Base-by-base conservation (phyloP, 2,888 invertebrate genomes). In the Drosophila kanekoi region DNA sequence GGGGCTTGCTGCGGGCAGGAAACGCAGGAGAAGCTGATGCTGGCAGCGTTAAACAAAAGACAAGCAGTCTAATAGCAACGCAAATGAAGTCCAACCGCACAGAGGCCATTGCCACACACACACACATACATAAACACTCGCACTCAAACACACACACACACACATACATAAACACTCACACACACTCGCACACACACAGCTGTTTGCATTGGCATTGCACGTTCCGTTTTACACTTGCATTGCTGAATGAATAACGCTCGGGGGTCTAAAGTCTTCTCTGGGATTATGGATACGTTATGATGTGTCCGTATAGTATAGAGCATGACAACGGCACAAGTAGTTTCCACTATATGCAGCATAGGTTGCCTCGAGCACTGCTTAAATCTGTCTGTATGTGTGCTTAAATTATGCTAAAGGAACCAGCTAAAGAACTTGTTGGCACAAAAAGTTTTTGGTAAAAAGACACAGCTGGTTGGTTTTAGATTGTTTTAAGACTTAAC, bases 1-100 rank as follows among this genome's bases (percentile, higher is more conserved):
- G 14, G 13, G 28, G 28, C 8, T 28, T 8, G 14, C 11, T 32
- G 13, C 10, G 28, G 32, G 10, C 20, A 9, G 51, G 28, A 20
- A 37, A 37, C 13, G 10, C 13, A 35, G 8, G 35, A 5, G 18
- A 5, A 32, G 43, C 35, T 18, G 14, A 13, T 20, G 48, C 49
- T 49, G 59, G 44, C 51, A 49, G 51, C 54, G 58, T 59, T 80
- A 74, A 74, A 89, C 87, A 89, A 82, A 85, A 88, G 89, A 86
- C 87, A 88, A 71, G 58, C 81, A 72, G 70, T 86, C 86, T 72
- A 86, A 85, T 62, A 51, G 70, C 54, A 72, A 73, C 57, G 77
- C 72, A 80, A 80, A 80, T 80, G 72, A 72, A 80, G 81, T 80
- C 77, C 57, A 58, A 64, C 51, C 62, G 18, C 43, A 44, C 49